Percentiles rank a stretch among this genome's conserved stretches.
phyloP scores from a whole-genome alignment of 1,140 invertebrate genomes.

The Nasonia vitripennis region DNA sequence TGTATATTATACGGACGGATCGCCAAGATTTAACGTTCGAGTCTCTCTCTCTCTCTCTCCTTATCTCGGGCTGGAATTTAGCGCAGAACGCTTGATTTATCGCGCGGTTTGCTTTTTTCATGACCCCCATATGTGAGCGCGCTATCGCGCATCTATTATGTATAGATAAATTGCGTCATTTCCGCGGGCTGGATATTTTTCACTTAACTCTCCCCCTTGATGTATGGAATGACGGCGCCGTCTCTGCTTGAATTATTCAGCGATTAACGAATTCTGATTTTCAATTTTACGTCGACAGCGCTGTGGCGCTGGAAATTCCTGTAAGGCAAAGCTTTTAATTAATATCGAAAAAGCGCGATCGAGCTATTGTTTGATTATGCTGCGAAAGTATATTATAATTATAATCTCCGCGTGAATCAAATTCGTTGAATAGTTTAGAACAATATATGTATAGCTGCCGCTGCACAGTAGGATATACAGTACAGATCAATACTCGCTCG shows the following conservation, averaged over 20 bases:
- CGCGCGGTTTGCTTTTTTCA: slow-evolving; percentile 7
- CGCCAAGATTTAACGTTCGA: slow-evolving; percentile 7
- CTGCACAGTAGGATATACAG: too few species aligned
- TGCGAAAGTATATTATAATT: too few species aligned
- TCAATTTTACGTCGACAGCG: too few species aligned
- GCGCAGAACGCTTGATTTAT: slow-evolving; percentile 19
- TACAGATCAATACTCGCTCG: too few species aligned
- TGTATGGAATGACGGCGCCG: background rate
- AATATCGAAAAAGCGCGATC: too few species aligned
- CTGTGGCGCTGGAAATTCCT: too few species aligned
- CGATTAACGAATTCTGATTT: background rate
- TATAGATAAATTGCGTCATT: slow-evolving; percentile 3
- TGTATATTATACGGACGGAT: background rate
- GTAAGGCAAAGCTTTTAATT: too few species aligned
- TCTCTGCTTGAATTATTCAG: background rate
- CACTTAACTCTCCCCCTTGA: background rate
- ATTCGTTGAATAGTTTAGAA: too few species aligned
- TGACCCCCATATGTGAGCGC: background rate
- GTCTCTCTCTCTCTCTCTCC: too few species aligned
- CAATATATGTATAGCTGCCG: too few species aligned
- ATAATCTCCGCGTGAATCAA: too few species aligned
- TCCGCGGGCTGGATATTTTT: background rate
- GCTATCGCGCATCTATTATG: background rate
- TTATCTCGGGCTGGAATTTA: background rate
- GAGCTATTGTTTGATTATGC: too few species aligned